A percentile compares a stretch with the other conserved stretches of the same genome.
Conservation (phyloP, 2,113 vertebrate genomes). For the Epinephelus moara region DNA sequence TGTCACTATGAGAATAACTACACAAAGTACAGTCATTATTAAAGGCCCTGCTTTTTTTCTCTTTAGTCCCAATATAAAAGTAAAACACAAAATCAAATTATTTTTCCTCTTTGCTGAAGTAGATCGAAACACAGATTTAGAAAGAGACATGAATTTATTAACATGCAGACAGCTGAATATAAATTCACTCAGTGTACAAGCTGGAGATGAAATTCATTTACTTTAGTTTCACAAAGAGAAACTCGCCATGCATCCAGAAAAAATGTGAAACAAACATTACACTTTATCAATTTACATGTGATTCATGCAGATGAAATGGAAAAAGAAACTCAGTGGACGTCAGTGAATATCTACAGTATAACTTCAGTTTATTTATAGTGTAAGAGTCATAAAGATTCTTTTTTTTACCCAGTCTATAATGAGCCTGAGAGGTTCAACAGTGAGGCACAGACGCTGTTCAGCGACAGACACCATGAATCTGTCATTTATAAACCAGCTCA, state of each 20-base stretch:
- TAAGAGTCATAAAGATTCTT: background rate
- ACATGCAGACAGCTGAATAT: background rate
- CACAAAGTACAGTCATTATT: background rate
- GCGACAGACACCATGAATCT: background rate
- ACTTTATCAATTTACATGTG: conserved; percentile 7
- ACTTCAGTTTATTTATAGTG: background rate
- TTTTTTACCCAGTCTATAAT: background rate
- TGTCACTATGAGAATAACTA: background rate
- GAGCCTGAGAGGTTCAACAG: background rate
- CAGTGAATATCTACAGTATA: background rate
- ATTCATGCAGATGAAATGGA: background rate
- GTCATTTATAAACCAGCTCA: background rate
- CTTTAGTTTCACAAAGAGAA: background rate
- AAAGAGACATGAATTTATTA: conserved; percentile 5
- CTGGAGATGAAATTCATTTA: conserved; percentile 2
- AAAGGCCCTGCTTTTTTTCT: background rate
- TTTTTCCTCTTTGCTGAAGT: conserved; percentile 10
- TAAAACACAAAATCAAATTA: conserved; percentile 7
- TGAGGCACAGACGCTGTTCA: background rate
- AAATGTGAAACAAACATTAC: background rate
- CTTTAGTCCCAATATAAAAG: background rate
- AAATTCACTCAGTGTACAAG: background rate
- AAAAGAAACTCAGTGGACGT: background rate
- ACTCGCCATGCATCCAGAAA: background rate
- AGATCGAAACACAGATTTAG: conserved; percentile 14